Evolutionary conservation across 2,797 vertebrate genomes (phyloP).

Genomic region (Geotrypetes seraphini): DNA sequence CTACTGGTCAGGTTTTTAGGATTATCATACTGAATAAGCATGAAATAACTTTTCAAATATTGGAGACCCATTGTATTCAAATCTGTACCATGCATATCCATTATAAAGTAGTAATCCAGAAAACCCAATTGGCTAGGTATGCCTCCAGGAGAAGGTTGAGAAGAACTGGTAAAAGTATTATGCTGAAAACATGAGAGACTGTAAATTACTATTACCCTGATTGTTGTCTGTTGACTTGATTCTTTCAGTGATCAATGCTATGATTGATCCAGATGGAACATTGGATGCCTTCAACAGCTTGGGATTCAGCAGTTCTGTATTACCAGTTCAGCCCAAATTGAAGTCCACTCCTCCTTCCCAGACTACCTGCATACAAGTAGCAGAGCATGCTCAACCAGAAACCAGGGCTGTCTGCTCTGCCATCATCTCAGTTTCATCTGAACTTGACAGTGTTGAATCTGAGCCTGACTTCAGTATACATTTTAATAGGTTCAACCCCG

Average conservation of each 20-base stretch:
- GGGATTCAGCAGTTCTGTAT: constrained; percentile 62
- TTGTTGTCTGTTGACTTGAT: no score
- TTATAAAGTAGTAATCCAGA: no score
- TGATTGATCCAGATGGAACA: constrained; percentile 95
- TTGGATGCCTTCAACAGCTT: constrained; percentile 83
- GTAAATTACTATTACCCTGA: no score
- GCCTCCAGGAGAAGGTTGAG: no score
- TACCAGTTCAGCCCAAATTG: constrained; percentile 56
- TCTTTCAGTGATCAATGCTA: constrained; percentile 81
- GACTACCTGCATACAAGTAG: constrained; percentile 37
- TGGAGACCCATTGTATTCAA: no score
- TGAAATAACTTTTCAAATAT: no score
- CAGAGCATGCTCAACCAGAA: constrained; percentile 37
- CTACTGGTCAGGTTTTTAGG: no score
- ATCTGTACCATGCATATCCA: no score
- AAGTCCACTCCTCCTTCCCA: constrained; percentile 55
- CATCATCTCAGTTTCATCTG: constrained; percentile 30
- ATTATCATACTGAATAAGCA: no score
- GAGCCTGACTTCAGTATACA: constrained; percentile 66
- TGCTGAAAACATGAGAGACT: no score
- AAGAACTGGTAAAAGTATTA: no score
- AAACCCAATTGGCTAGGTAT: no score
- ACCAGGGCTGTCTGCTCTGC: constrained; percentile 36
- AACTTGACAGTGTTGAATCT: constrained; percentile 46
- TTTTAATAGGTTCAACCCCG: constrained; percentile 76